Conservation (phyloP, 2,113 vertebrate genomes). For the Hippocampus barbouri region DNA sequence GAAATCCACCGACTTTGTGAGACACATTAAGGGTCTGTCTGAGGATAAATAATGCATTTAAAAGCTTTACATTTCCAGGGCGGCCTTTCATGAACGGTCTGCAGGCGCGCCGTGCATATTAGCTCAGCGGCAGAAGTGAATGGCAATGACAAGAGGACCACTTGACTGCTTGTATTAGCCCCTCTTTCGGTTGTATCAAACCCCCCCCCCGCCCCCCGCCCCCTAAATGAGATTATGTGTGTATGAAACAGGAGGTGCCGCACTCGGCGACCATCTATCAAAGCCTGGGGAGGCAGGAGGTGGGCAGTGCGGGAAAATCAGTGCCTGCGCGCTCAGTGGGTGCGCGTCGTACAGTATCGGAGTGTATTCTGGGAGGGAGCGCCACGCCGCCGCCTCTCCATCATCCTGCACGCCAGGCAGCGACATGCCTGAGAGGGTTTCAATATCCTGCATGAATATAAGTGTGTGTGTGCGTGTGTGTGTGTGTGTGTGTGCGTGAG, state of each 20-base stretch:
- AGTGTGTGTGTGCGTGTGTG: conserved; percentile 14
- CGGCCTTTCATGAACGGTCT: conserved; percentile 42
- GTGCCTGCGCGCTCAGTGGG: conserved; percentile 49
- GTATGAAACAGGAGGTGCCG: conserved; percentile 64
- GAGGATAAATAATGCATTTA: conserved; percentile 58
- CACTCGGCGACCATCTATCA: conserved; percentile 77
- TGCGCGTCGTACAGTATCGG: conserved; percentile 39
- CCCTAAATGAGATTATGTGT: conserved; percentile 72
- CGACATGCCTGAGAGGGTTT: conserved; percentile 70
- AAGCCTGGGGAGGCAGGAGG: conserved; percentile 37
- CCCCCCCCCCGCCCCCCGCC: conserved; percentile 29
- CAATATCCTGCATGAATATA: conserved; percentile 58
- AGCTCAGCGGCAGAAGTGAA: conserved; percentile 53
- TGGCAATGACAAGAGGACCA: conserved; percentile 48
- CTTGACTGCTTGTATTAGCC: conserved; percentile 65
- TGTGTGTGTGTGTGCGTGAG: conserved; percentile 5
- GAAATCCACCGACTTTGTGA: conserved; percentile 49
- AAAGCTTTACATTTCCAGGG: conserved; percentile 10
- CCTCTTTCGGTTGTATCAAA: conserved; percentile 55
- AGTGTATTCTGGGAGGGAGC: conserved; percentile 41
- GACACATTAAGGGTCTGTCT: conserved; percentile 51
- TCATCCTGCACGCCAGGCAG: conserved; percentile 56
- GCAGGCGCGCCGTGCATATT: conserved; percentile 32
- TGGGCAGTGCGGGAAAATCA: conserved; percentile 57
- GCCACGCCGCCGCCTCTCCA: conserved; percentile 69